Evolutionary conservation across 2,797 vertebrate genomes (phyloP).

Genomic region (Xiphorhynchus erythropygius): DNA sequence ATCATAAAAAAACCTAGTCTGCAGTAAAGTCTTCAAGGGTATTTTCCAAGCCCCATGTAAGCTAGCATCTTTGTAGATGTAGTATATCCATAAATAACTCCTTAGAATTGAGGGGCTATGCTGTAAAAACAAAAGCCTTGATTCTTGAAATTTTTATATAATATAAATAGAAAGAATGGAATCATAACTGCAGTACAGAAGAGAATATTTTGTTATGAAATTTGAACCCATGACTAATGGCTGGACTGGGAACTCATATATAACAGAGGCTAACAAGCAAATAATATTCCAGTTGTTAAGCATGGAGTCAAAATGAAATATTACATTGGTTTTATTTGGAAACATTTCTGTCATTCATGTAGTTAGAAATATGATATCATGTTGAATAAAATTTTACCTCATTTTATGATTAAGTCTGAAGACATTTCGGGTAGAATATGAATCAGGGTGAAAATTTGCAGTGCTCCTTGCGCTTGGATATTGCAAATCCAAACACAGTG

Average conservation of each 20-base stretch:
- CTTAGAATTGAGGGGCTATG: not conserved
- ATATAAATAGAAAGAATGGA: not conserved
- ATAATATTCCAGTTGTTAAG: not conserved
- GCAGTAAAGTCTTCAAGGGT: not conserved
- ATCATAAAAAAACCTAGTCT: not conserved
- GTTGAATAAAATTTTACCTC: not conserved
- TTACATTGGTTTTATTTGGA: not conserved
- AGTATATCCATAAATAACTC: not conserved
- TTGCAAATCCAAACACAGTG: not conserved
- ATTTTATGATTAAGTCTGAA: not conserved
- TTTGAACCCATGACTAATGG: not conserved
- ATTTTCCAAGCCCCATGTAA: not conserved
- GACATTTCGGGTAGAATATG: not conserved
- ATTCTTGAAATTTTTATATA: not conserved
- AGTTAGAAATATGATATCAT: not conserved
- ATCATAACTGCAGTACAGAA: not conserved
- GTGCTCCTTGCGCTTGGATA: not conserved
- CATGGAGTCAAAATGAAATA: not conserved
- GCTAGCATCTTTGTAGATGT: not conserved
- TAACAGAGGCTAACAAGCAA: not conserved
- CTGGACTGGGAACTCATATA: not conserved
- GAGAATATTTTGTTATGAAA: not conserved
- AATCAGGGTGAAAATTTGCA: not conserved
- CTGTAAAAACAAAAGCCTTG: not conserved
- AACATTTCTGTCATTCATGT: not conserved